Percentiles rank a stretch among this genome's conserved stretches.
Evolutionary conservation across 2,888 invertebrate genomes (phyloP).

Genomic region (Dyspetes luteomarginatus): DNA sequence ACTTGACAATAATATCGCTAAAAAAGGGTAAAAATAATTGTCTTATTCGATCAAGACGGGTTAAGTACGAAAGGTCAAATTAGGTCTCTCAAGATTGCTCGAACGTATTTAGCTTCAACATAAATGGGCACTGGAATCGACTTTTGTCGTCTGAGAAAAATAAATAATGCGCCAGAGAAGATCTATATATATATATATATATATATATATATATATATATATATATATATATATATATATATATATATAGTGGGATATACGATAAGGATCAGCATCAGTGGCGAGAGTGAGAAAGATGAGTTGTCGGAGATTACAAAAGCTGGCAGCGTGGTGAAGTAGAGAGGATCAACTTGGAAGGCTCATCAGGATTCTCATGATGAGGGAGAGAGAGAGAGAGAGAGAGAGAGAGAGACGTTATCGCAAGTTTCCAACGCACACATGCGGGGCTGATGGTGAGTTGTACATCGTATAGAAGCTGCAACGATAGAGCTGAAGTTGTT

Average conservation of each 20-base stretch:
- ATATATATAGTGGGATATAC: background rate
- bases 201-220: no score
- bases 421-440: slow-evolving; percentile 19
- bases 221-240: no score
- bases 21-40: no score
- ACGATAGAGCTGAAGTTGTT: slow-evolving; percentile 50
- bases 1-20: no score
- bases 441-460: background rate
- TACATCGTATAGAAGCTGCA: slow-evolving; percentile 28
- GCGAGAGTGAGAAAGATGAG: background rate
- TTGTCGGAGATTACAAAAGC: slow-evolving; percentile 22
- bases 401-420: slow-evolving; percentile 52
- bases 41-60: no score
- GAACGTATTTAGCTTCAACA: no score
- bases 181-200: no score
- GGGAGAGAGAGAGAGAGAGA: slow-evolving; percentile 45
- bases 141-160: no score
- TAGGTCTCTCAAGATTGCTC: no score
- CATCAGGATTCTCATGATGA: slow-evolving; percentile 26
- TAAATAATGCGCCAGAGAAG: no score
- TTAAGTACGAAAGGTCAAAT: no score
- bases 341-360: slow-evolving; percentile 17
- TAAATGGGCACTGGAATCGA: no score
- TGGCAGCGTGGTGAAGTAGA: background rate
- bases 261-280: background rate